phyloP scores from a whole-genome alignment of 2,888 invertebrate species.

The Brenthis ino region DNA sequence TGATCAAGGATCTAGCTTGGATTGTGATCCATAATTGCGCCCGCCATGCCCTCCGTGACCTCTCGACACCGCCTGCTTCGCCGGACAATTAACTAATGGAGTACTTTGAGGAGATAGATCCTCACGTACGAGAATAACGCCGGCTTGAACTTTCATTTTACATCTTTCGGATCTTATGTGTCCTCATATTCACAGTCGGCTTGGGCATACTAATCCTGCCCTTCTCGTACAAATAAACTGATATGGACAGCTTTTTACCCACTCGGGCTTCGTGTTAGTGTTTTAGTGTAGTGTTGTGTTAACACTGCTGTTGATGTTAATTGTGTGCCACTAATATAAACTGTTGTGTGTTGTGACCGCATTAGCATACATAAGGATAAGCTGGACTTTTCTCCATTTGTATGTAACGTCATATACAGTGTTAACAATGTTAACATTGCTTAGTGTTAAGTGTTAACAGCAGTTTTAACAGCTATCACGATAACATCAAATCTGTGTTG shows the following conservation, averaged over 20 bases:
- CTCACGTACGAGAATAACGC: slow-evolving; percentile 55
- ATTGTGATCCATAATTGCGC: slow-evolving; percentile 86
- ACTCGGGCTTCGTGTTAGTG: slow-evolving; percentile 21
- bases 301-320: not conserved
- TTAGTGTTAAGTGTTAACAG: no score
- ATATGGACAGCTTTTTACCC: slow-evolving; percentile 24
- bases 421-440: no score
- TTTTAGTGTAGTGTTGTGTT: slow-evolving; percentile 1
- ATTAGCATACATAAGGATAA: no score
- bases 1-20: slow-evolving; percentile 86
- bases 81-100: slow-evolving; percentile 65
- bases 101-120: slow-evolving; percentile 59
- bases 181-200: slow-evolving; percentile 9
- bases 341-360: not conserved
- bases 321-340: not conserved
- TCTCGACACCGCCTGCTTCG: slow-evolving; percentile 39
- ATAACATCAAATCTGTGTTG: no score
- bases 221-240: slow-evolving; percentile 3
- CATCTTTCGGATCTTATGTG: slow-evolving; percentile 24
- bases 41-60: slow-evolving; percentile 45
- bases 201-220: slow-evolving; percentile 1
- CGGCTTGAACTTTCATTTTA: slow-evolving; percentile 29
- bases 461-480: no score
- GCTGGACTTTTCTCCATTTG: no score
- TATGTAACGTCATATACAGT: no score